Conservation (phyloP, 2,797 vertebrate species). For the Masticophis lateralis region DNA sequence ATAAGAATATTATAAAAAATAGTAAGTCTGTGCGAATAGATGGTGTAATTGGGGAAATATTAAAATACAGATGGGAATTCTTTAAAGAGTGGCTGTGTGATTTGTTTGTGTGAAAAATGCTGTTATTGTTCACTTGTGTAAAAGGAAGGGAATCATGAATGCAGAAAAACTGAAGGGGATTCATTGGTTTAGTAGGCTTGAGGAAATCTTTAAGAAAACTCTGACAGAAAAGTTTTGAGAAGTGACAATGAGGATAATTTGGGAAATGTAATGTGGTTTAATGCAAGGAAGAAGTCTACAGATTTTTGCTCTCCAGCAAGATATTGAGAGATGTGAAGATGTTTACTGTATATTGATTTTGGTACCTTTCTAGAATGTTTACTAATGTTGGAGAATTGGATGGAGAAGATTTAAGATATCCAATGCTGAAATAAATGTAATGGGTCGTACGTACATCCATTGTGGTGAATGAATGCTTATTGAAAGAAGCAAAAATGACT, state of each 20-base stretch:
- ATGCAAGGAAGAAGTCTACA: not conserved
- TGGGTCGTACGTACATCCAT: not conserved
- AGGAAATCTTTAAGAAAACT: not conserved
- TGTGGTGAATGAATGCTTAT: not conserved
- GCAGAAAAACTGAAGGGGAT: not conserved
- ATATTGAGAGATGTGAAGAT: not conserved
- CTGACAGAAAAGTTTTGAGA: not conserved
- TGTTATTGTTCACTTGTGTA: not conserved
- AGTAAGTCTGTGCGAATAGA: not conserved
- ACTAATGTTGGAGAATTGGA: not conserved
- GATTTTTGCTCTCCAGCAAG: not conserved
- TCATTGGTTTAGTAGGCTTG: not conserved
- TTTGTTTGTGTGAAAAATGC: not conserved
- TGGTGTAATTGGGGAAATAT: not conserved
- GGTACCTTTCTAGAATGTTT: not conserved
- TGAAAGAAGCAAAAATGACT: not conserved
- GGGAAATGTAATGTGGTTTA: not conserved
- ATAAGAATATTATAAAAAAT: not conserved
- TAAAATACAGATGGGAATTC: not conserved
- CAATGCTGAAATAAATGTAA: not conserved
- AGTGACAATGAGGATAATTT: not conserved
- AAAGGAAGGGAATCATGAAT: not conserved
- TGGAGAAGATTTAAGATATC: not conserved
- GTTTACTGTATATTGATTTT: not conserved
- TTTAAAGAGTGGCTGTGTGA: not conserved